These are phyloP conservation scores for Rhinichthys osculus DNA, from an alignment of 2,797 vertebrate species.

Conservation along the genomic window DNA sequence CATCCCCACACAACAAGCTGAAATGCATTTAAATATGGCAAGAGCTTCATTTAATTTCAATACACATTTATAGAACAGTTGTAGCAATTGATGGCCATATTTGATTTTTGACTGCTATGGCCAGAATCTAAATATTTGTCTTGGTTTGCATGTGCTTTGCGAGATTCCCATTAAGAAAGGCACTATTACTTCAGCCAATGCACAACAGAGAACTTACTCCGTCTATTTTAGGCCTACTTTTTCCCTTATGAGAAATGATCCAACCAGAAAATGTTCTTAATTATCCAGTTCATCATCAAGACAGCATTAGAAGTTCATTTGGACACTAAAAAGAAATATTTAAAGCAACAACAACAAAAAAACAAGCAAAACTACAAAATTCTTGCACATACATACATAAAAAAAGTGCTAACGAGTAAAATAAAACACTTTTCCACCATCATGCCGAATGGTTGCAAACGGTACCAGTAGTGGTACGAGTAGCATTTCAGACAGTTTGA, in stretches of 20 bases:
- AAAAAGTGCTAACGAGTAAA: not conserved
- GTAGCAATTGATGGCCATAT: not conserved
- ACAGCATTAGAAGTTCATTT: constrained; percentile 25
- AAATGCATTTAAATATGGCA: not conserved
- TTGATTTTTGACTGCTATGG: not conserved
- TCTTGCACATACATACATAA: not conserved
- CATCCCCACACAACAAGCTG: not conserved
- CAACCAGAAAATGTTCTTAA: constrained; percentile 18
- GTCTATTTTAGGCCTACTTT: not conserved
- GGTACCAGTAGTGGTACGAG: not conserved
- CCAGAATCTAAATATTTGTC: constrained; percentile 22
- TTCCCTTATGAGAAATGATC: not conserved
- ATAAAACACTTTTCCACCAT: not conserved
- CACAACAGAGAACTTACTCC: constrained; percentile 6
- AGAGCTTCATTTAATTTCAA: not conserved
- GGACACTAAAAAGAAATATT: not conserved
- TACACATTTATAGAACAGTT: not conserved
- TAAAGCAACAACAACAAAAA: not conserved
- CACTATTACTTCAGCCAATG: constrained; percentile 33
- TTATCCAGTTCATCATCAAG: constrained; percentile 17
- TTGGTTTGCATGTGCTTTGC: constrained; percentile 23
- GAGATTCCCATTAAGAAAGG: constrained; percentile 26
- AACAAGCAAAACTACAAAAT: not conserved
- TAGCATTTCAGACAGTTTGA: not conserved
- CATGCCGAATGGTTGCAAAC: not conserved